These are phyloP conservation scores for Clinocottus analis DNA, from an alignment of 2,113 vertebrate genomes.

Conservation along the genomic window DNA sequence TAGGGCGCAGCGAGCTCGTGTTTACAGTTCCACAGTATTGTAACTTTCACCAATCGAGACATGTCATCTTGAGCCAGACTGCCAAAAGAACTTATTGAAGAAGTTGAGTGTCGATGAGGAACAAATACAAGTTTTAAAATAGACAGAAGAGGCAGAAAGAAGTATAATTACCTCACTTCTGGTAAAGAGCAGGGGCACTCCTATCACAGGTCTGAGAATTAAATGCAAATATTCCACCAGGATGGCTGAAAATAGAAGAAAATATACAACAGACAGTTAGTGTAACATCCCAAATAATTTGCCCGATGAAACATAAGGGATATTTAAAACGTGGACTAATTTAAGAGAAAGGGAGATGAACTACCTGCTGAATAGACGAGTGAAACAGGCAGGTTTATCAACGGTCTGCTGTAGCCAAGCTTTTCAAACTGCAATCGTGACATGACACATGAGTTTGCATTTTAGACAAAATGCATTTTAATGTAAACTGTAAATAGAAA, in stretches of 20 bases:
- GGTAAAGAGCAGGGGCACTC: constrained; percentile 89
- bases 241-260: constrained; percentile 77
- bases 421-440: constrained; percentile 87
- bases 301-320: background rate
- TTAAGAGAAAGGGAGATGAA: background rate
- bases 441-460: constrained; percentile 1
- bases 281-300: background rate
- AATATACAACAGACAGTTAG: background rate
- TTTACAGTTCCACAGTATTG: constrained; percentile 12
- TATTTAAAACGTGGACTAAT: background rate
- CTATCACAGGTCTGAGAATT: constrained; percentile 85
- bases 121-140: background rate
- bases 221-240: constrained; percentile 89
- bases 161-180: constrained; percentile 87
- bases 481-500: constrained; percentile 6
- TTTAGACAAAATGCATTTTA: background rate
- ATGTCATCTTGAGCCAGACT: background rate
- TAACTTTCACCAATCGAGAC: background rate
- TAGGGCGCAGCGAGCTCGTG: background rate
- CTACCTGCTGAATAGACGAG: constrained; percentile 90
- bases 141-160: background rate
- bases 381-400: constrained; percentile 87
- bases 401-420: constrained; percentile 87
- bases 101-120: background rate
- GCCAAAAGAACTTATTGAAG: background rate